Evolutionary conservation across 2,797 vertebrate genomes (phyloP), one percentile per base, ranked within the genome.

Genomic region (Decapterus maruadsi): DNA sequence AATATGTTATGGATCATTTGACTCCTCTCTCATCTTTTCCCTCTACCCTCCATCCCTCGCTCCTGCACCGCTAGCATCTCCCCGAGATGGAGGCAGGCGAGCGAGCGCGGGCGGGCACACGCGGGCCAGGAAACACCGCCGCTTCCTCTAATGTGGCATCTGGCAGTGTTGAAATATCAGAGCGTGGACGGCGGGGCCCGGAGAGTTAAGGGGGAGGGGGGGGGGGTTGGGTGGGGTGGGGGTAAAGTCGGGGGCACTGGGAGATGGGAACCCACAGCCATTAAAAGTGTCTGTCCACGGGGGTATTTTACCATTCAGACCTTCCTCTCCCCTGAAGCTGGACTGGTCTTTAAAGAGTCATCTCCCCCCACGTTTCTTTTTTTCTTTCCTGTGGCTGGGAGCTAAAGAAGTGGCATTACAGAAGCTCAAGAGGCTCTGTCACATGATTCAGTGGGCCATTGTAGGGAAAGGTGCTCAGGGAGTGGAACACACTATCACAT

Each of bases 1-100:
- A 96, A 96, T 96, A 96, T 93, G 95, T 97, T 96, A 96, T 94
- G 95, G 96, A 97, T 97, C 95, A 97, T 97, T 97, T 96, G 94
- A 93, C 90, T 89, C 78, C 77, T 78, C 78, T 83, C 68, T 85
- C 80, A 72, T 78, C 81, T 75, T n/a, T 20, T 42, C 5, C 56
- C 60, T 38, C 48, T 29, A 34, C 56, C 29, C 42, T 6, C 56
- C 22, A 43, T 10, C 71, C 29, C 61, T 48, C 20, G 29, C 26
- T 43, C 50, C 17, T 42, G 40, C 56, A 58, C 40, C 6, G 1
- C 57, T 53, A 45, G 75, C 89, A 56, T 93, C 75, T 93, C 85
- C 76, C 75, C 74, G 93, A 96, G 92, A 94, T 29, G 34, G 56
- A 79, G 75, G 80, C 95, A 91, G 6, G 31, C 31, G 31, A 6